Base-by-base conservation (phyloP, 2,797 vertebrate species). In the Myotis pilosus region DNA sequence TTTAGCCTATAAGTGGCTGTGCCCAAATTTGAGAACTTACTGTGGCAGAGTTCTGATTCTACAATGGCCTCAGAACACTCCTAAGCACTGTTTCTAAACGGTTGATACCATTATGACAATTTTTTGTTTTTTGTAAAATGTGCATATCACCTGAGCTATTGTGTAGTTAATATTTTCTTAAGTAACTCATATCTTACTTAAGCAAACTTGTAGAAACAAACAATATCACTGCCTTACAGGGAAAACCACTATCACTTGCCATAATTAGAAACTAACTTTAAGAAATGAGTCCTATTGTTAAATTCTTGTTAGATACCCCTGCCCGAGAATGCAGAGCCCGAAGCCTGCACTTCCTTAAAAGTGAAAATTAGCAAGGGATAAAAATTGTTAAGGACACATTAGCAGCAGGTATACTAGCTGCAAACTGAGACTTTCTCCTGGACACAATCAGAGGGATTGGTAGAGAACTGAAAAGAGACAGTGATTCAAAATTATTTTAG, bases 131-230 rank as follows among this genome's bases (percentile, higher is more conserved):
- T 41, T 3, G 25, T 33, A 28, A 25, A 33, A 36, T 38, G n/a
- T 51, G 64, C 22, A 69, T 55, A 57, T 79, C 41, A 53, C 23
- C 16, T 60, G 53, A 94, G 13, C 44, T 75, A 69, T 51, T 92
- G 64, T 51, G 8, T 49, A 86, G 33, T 74, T 51, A 81, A 38
- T 55, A 9, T 20, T 66, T 94, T 47, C 91, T 90, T 89, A 92
- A 47, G 74, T 57, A 89, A 71, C 2, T 51, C n/a, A 74, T 33
- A 72, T 38, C 60, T 55, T 38, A 94, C 60, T 86, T 88, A 72
- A 69, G 49, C 64, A 91, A 89, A 74, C 33, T 47, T 79, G 1
- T 62, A 86, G 89, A 92, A 95, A 87, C 71, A 80, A 90, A 87
- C n/a, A 22, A 2, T 79, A 89, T 66, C 25, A 41, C 10, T 44